Evolutionary conservation across 2,797 vertebrate genomes (phyloP).

Genomic region (Aselliscus stoliczkanus): DNA sequence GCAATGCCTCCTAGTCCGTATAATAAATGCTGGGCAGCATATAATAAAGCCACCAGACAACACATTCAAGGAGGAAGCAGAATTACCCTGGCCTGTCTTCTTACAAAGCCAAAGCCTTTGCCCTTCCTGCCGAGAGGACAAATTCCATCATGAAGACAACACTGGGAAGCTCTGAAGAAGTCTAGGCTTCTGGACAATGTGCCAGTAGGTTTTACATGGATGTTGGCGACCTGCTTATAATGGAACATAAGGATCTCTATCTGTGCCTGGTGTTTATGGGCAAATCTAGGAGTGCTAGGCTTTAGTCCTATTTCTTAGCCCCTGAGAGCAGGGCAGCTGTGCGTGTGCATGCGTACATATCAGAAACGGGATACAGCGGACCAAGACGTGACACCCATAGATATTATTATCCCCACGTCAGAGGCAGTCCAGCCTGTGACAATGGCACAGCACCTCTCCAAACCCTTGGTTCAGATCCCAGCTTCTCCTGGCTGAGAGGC

Average conservation of each 20-base stretch:
- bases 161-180: neutral
- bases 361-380: accelerated
- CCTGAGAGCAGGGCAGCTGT: neutral
- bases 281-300: neutral
- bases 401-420: accelerated
- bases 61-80: neutral
- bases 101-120: neutral
- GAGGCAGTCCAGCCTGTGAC: neutral
- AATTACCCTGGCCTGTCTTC: neutral
- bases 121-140: neutral
- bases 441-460: neutral
- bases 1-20: too few relatives aligned
- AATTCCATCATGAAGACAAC: neutral
- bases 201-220: neutral
- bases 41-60: neutral
- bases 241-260: neutral
- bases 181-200: neutral
- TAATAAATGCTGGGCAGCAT: accelerated
- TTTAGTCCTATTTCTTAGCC: neutral
- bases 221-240: neutral
- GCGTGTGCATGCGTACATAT: accelerated
- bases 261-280: neutral
- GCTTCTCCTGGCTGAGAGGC: neutral
- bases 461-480: neutral
- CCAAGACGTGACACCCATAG: accelerated